A percentile compares a stretch with the other conserved stretches of the same genome.
Evolutionary conservation across 2,113 vertebrate genomes (phyloP).

Genomic region (Thinocorus orbignyianus): DNA sequence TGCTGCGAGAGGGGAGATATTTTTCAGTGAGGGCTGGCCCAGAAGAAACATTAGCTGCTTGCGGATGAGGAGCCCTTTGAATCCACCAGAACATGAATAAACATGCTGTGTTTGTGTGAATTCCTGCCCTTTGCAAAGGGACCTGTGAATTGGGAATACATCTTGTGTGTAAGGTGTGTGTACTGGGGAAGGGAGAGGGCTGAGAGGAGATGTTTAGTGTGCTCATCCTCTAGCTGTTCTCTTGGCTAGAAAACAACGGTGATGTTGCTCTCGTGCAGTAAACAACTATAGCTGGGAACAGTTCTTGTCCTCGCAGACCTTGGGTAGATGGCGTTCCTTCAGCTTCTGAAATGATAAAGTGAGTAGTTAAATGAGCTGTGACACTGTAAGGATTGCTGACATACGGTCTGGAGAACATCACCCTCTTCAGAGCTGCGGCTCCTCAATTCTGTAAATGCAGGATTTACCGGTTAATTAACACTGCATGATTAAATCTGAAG

Average conservation of each 20-base stretch:
- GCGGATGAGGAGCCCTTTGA: neutral
- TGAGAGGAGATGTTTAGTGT: neutral
- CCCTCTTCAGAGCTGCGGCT: neutral
- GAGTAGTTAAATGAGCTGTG: neutral
- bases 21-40: neutral
- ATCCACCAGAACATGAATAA: neutral
- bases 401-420: neutral
- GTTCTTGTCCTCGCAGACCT: neutral
- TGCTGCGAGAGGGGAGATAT: fast-evolving
- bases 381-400: neutral
- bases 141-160: neutral
- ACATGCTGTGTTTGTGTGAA: neutral
- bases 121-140: neutral
- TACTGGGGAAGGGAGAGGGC: neutral
- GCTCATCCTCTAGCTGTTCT: neutral
- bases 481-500: neutral
- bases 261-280: neutral
- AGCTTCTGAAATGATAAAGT: neutral
- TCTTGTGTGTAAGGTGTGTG: fast-evolving
- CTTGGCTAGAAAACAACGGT: neutral
- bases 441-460: neutral
- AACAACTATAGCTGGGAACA: neutral
- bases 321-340: neutral
- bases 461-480: neutral
- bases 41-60: neutral